These are phyloP conservation scores for Fragum sueziense DNA, from an alignment of 2,888 invertebrate species.

Conservation along the genomic window DNA sequence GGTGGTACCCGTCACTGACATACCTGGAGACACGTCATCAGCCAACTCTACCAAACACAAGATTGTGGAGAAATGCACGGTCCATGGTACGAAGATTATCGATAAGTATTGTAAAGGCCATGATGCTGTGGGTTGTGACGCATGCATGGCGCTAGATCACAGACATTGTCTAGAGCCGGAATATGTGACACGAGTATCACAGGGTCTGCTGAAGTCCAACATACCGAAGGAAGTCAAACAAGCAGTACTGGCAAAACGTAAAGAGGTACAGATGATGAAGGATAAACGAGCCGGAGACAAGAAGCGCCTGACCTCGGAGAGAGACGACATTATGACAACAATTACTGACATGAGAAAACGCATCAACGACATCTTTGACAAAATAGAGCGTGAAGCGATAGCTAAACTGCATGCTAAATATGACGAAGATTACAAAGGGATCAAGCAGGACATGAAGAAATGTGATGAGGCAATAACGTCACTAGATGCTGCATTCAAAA, in stretches of 20 bases:
- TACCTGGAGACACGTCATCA: conserved; percentile 16
- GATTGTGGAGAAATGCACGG: conserved; percentile 6
- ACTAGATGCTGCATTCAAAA: conserved; percentile 43
- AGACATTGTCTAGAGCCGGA: conserved; percentile 49
- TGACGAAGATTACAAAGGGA: conserved; percentile 30
- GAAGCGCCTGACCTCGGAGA: conserved; percentile 36
- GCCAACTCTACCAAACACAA: neutral
- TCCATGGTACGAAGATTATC: conserved; percentile 43
- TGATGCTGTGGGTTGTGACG: conserved; percentile 52
- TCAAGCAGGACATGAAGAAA: conserved; percentile 42
- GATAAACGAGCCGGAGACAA: conserved; percentile 43
- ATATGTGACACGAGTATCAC: conserved; percentile 30
- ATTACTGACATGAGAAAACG: conserved; percentile 32
- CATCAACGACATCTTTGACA: conserved; percentile 49
- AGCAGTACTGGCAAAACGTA: conserved; percentile 33
- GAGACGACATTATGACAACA: conserved; percentile 27
- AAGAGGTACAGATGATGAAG: conserved; percentile 43
- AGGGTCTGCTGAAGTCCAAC: conserved; percentile 31
- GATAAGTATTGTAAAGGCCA: conserved; percentile 48
- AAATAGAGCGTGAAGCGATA: conserved; percentile 35
- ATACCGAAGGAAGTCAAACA: conserved; percentile 42
- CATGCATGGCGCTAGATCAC: conserved; percentile 51
- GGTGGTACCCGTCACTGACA: conserved; percentile 33
- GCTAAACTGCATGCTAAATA: conserved; percentile 39
- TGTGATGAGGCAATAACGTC: conserved; percentile 44